These are phyloP conservation scores for Smittia sp. DNA, from an alignment of 2,888 invertebrate genomes.

Conservation along the genomic window DNA sequence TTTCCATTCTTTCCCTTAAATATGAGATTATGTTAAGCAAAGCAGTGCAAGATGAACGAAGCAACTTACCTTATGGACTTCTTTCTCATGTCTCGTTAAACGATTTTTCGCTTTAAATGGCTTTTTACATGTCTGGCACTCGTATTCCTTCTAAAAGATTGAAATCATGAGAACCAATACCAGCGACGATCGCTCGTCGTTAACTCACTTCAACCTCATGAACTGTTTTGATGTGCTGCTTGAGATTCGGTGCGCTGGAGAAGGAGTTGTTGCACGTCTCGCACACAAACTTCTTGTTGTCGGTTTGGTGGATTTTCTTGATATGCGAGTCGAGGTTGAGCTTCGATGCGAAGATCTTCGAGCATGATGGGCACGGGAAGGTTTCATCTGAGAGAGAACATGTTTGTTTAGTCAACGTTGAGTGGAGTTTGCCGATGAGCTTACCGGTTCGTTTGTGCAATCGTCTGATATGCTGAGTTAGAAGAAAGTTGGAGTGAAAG, in stretches of 20 bases:
- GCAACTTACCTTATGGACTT: slow-evolving; percentile 33
- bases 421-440: no score
- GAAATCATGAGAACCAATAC: no score
- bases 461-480: slow-evolving; percentile 34
- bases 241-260: slow-evolving; percentile 37
- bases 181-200: no score
- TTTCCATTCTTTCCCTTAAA: slow-evolving; percentile 34
- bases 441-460: slow-evolving; percentile 34
- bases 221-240: slow-evolving; percentile 37
- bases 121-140: slow-evolving; percentile 38
- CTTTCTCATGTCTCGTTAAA: slow-evolving; percentile 31
- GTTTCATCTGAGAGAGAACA: slow-evolving; percentile 15
- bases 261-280: slow-evolving; percentile 32
- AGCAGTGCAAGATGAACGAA: neutral
- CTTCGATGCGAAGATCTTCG: slow-evolving; percentile 35
- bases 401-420: neutral
- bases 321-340: slow-evolving; percentile 38
- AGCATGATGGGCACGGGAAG: slow-evolving; percentile 29
- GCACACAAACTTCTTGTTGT: slow-evolving; percentile 24
- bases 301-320: slow-evolving; percentile 36
- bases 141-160: slow-evolving; percentile 31
- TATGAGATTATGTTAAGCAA: neutral
- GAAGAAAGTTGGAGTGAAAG: slow-evolving; percentile 33
- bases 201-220: slow-evolving; percentile 23
- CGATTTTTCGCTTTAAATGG: slow-evolving; percentile 41